Percentiles rank a stretch among this genome's conserved stretches.
Conservation (phyloP, 2,888 invertebrate species). For the Cosmia trapezina region DNA sequence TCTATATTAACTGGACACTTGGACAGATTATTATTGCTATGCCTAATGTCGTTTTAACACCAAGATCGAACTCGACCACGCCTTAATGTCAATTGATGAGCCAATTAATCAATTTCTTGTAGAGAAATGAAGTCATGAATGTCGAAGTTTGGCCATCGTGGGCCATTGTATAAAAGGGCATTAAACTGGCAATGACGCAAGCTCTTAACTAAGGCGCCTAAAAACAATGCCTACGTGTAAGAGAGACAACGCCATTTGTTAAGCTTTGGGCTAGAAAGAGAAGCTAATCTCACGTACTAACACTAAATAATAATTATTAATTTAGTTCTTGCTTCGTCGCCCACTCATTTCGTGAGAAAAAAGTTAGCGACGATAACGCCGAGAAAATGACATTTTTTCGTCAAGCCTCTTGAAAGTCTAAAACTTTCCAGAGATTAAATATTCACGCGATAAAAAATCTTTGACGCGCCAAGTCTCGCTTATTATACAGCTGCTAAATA, state of each 20-base stretch:
- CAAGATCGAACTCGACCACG: conserved; percentile 21
- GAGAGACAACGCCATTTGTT: neutral
- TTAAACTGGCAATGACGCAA: conserved; percentile 1
- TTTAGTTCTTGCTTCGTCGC: neutral
- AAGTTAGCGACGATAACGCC: conserved; percentile 4
- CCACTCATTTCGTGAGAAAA: conserved; percentile 8
- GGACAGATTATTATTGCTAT: conserved; percentile 24
- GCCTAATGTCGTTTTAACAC: conserved; percentile 14
- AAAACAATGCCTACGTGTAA: neutral
- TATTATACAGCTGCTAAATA: conserved; percentile 31
- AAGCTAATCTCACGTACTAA: conserved; percentile 14
- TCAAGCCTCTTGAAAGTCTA: conserved; percentile 12
- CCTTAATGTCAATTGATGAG: conserved; percentile 16
- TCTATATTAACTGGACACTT: conserved; percentile 11
- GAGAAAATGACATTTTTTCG: conserved; percentile 15
- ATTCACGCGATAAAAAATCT: conserved; percentile 48
- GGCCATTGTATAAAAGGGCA: neutral
- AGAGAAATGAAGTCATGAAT: conserved; percentile 15
- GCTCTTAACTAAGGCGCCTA: neutral
- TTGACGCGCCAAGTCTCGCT: conserved; percentile 29
- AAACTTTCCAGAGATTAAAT: conserved; percentile 49
- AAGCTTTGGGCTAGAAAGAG: neutral
- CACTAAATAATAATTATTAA: conserved; percentile 9
- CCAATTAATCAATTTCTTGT: conserved; percentile 41
- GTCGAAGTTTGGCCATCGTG: conserved; percentile 21